Evolutionary conservation across 2,797 vertebrate genomes (phyloP).

Genomic region (Peromyscus eremicus): DNA sequence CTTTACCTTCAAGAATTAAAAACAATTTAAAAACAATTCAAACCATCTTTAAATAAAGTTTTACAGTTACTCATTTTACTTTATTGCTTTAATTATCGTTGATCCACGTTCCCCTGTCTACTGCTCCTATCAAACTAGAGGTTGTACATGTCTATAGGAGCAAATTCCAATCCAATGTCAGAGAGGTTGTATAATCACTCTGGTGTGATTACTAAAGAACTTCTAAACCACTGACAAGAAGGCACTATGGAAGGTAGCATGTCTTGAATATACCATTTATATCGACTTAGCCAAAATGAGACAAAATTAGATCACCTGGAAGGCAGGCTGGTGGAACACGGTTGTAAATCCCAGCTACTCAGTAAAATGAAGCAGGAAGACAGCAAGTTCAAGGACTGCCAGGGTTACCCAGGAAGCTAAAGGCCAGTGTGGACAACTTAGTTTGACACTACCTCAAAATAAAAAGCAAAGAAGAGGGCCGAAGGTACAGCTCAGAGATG

Average conservation of each 20-base stretch:
- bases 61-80: slow-evolving; percentile 41
- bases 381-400: background rate
- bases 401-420: background rate
- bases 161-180: slow-evolving; percentile 57
- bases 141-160: slow-evolving; percentile 16
- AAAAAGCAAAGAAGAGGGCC: background rate
- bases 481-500: background rate
- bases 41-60: slow-evolving; percentile 26
- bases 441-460: background rate
- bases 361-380: background rate
- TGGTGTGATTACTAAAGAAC: background rate
- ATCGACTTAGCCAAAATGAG: slow-evolving; percentile 12
- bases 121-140: background rate
- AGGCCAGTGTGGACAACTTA: background rate
- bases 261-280: background rate
- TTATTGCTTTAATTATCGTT: slow-evolving; percentile 54
- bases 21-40: slow-evolving; percentile 44
- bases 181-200: slow-evolving; percentile 17
- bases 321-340: background rate
- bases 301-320: background rate
- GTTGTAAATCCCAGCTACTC: background rate
- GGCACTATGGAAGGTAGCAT: slow-evolving; percentile 28
- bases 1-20: slow-evolving; percentile 63
- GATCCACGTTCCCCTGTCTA: slow-evolving; percentile 8
- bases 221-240: slow-evolving; percentile 54